A percentile compares a stretch with the other conserved stretches of the same genome.
Evolutionary conservation across 2,888 invertebrate genomes (phyloP).

Genomic region (Sarcophaga carnaria): DNA sequence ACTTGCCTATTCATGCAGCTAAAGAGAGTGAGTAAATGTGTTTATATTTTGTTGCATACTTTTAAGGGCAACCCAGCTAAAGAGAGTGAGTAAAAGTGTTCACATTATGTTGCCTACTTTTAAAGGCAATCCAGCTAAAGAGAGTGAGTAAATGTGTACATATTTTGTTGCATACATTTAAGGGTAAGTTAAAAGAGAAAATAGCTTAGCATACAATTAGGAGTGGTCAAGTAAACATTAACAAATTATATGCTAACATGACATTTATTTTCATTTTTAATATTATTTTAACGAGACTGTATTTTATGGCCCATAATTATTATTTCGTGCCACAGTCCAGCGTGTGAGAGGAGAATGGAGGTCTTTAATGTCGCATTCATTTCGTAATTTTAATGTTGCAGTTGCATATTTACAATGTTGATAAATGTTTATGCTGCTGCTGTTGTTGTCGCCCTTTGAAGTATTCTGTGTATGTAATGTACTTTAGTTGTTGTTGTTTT

Average conservation of each 20-base stretch:
- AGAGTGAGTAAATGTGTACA: neutral
- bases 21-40: neutral
- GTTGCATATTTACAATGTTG: constrained; percentile 20
- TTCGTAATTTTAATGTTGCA: constrained; percentile 45
- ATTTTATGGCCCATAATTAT: constrained; percentile 52
- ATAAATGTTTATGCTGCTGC: neutral
- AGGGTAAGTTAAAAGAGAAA: constrained; percentile 55
- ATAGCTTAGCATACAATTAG: constrained; percentile 77
- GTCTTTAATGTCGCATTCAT: constrained; percentile 5
- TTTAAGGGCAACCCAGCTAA: constrained; percentile 60
- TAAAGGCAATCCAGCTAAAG: constrained; percentile 59
- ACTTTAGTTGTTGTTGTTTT: neutral
- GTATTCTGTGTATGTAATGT: neutral
- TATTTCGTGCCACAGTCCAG: constrained; percentile 14
- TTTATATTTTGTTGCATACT: too few species aligned
- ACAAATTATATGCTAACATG: constrained; percentile 77
- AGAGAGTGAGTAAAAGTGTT: neutral
- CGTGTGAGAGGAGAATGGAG: neutral
- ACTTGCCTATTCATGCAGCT: neutral
- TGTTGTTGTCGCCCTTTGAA: neutral
- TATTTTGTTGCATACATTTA: neutral
- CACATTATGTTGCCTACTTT: too few species aligned
- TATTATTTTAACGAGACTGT: constrained; percentile 62
- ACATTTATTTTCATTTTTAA: constrained; percentile 66
- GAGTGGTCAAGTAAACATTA: constrained; percentile 77